Evolutionary conservation across 2,888 invertebrate genomes (phyloP), one percentile per base, ranked within the genome.

Genomic region (Girardia tigrina): DNA sequence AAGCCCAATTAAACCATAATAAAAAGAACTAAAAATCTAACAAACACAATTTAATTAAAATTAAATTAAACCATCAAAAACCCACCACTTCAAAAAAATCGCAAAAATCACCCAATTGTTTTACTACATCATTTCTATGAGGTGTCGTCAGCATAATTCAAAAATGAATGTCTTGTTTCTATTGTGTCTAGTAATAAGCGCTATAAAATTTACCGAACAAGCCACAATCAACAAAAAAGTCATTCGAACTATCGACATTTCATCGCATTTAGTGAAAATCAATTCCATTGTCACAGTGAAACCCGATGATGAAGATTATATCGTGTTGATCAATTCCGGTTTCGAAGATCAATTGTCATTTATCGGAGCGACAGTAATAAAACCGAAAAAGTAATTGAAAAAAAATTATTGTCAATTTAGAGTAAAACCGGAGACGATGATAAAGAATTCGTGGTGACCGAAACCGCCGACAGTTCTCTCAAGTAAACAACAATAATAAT

Each of bases 221-320:
- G n/a, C 76, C 74, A 86, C 16, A 81, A 85, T 0, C 4, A 82
- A 85, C 77, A 81, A 82, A 84, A 91, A 90, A 87, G 90, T 91
- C 26, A 92, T 93, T 78, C 87, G 92, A 82, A 88, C 88, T 73
- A 88, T 95, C 79, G 94, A 95, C 85, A 86, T 94, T 78, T 88
- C 91, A 4, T 89, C 91, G 6, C 94, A 94, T 85, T 87, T 95
- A 77, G 91, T 91, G 0, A 93, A 91, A 86, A 88, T 91, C 75
- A 87, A 88, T 16, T 87, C 89, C 29, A 90, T 90, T 85, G 87
- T 94, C 81, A 90, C 90, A 79, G 83, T 93, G 79, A 91, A 93
- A 85, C 93, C 94, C 78, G 86, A 89, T 78, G 88, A 89, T 36
- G 88, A 87, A 78, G 88, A 86, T 79, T 89, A 92, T 82, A 85